Percentiles rank a stretch among this genome's conserved stretches.
These are phyloP conservation scores for Bathynomus jamesi DNA, from an alignment of 1,140 invertebrate genomes.

Conservation along the genomic window DNA sequence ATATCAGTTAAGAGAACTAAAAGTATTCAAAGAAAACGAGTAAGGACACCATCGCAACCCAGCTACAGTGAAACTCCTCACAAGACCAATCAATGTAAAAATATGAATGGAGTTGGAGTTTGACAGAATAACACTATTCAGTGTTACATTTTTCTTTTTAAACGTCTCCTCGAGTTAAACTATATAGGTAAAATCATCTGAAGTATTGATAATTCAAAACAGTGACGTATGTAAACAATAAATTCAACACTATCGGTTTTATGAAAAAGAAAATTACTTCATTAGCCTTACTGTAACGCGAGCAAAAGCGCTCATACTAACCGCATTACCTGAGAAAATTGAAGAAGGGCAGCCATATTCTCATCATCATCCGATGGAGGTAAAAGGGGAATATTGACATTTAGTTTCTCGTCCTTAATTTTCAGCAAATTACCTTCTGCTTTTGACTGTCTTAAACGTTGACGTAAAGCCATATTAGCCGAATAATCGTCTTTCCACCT, in stretches of 20 bases:
- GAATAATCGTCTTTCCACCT: constrained; percentile 39
- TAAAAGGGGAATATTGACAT: constrained; percentile 20
- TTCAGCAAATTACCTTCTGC: constrained; percentile 11
- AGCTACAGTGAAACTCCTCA: too few species aligned
- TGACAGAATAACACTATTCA: too few species aligned
- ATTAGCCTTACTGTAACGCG: background rate
- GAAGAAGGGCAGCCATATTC: constrained; percentile 21
- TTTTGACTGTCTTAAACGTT: constrained; percentile 8
- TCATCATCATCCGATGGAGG: constrained; percentile 22
- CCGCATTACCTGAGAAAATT: constrained; percentile 16
- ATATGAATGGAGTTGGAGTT: too few species aligned
- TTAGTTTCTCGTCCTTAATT: constrained; percentile 9
- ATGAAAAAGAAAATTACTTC: background rate
- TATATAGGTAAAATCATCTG: too few species aligned
- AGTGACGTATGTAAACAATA: too few species aligned
- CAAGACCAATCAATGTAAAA: too few species aligned
- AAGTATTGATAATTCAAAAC: too few species aligned
- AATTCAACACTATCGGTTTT: background rate
- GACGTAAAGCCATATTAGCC: constrained; percentile 9
- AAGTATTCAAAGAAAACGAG: too few species aligned
- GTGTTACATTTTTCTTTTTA: too few species aligned
- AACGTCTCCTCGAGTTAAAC: too few species aligned
- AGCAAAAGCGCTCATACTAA: background rate
- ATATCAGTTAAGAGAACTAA: too few species aligned
- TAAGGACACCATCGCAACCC: too few species aligned